A percentile compares a stretch with the other conserved stretches of the same genome.
phyloP scores from a whole-genome alignment of 2,113 vertebrate species.

The Prochilodus magdalenae region DNA sequence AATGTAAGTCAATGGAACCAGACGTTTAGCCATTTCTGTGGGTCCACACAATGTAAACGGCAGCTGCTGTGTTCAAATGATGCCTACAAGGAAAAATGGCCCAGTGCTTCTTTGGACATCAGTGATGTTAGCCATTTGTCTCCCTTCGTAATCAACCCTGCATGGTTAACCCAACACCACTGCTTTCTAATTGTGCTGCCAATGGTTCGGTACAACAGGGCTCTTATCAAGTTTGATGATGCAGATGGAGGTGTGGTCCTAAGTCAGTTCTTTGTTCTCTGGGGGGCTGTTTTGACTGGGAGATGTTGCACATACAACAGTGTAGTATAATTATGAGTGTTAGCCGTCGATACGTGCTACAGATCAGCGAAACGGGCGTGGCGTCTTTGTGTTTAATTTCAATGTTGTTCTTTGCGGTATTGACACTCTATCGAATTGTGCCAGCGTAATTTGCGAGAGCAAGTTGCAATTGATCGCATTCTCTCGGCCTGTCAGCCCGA shows the following conservation, averaged over 20 bases:
- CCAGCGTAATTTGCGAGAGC: not conserved
- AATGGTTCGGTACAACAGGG: no score
- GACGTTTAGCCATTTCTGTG: no score
- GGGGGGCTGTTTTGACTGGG: not conserved
- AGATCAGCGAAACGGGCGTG: not conserved
- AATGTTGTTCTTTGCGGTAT: not conserved
- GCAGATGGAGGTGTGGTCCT: not conserved
- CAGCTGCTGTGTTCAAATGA: no score
- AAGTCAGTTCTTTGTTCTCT: not conserved
- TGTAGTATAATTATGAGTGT: constrained; percentile 5
- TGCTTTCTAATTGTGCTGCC: no score
- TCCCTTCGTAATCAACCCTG: not conserved
- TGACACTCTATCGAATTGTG: constrained; percentile 7
- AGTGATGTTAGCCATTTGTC: not conserved
- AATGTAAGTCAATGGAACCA: no score
- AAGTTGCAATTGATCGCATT: constrained; percentile 35
- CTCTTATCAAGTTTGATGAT: not conserved
- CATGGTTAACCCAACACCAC: not conserved
- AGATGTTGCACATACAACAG: no score
- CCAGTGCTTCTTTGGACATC: no score
- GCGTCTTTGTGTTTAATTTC: constrained; percentile 2
- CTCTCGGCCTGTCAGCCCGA: constrained; percentile 32
- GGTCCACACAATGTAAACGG: no score
- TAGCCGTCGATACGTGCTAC: constrained; percentile 1
- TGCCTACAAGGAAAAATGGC: no score